Percentiles rank a stretch among this genome's conserved stretches.
Evolutionary conservation across 2,113 vertebrate genomes (phyloP).

Genomic region (Synodontis membranacea): DNA sequence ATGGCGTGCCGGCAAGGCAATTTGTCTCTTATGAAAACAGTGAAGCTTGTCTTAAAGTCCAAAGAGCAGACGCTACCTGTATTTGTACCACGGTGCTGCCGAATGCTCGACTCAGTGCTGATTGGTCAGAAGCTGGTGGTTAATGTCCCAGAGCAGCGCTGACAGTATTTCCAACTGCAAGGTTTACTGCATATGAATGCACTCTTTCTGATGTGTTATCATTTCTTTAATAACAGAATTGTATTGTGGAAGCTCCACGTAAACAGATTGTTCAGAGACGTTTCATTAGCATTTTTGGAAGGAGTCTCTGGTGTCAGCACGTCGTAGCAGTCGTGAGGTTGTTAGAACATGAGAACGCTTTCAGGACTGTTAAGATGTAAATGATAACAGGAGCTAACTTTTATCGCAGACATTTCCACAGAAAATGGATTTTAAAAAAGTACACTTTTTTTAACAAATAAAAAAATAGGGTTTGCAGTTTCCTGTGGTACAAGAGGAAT

Average conservation of each 20-base stretch:
- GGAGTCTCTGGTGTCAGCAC: not conserved
- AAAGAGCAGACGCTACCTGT: conserved; percentile 8
- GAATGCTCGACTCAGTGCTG: not conserved
- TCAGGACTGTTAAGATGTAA: not conserved
- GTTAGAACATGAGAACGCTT: not conserved
- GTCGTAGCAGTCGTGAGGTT: not conserved
- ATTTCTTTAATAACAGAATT: not conserved
- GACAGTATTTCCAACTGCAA: not conserved
- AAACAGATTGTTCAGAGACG: not conserved
- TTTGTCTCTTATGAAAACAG: conserved; percentile 33
- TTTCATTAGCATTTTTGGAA: not conserved
- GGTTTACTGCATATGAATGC: not conserved
- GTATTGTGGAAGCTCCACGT: not conserved
- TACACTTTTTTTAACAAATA: not conserved
- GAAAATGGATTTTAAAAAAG: not conserved
- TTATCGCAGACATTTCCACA: not conserved
- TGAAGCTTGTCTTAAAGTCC: conserved; percentile 14
- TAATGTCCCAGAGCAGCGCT: not conserved
- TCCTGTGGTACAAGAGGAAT: not conserved
- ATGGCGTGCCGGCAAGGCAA: conserved; percentile 26
- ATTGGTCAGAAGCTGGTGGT: not conserved
- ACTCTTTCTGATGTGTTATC: not conserved
- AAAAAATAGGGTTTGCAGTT: not conserved
- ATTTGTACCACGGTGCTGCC: not conserved
- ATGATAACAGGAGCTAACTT: not conserved